Percentiles rank a stretch among this genome's conserved stretches.
These are phyloP conservation scores for Syrmaticus mikado DNA, from an alignment of 2,113 vertebrate species.

Conservation along the genomic window DNA sequence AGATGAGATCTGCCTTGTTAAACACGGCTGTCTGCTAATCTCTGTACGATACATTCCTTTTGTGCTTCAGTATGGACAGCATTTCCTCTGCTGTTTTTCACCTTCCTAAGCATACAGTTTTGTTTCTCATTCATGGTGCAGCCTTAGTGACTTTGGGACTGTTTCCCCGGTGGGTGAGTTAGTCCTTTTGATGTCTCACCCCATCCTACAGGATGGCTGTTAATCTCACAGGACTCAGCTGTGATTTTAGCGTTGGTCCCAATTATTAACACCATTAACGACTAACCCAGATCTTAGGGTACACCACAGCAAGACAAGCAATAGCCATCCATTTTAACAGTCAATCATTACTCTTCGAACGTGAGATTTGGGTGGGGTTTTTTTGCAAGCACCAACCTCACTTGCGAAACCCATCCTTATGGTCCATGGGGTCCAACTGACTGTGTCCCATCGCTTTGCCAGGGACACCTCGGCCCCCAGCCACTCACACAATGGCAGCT, in stretches of 20 bases:
- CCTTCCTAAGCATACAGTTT: background rate
- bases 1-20: background rate
- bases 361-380: background rate
- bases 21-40: rapidly evolving
- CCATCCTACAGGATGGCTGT: background rate
- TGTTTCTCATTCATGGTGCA: background rate
- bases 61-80: background rate
- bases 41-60: background rate
- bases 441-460: background rate
- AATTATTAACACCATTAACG: background rate
- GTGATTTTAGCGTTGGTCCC: background rate
- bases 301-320: background rate
- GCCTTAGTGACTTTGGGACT: background rate
- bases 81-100: background rate
- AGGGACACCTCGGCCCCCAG: constrained; percentile 82
- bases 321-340: rapidly evolving
- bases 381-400: background rate
- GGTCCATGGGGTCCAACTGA: background rate
- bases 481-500: constrained; percentile 86
- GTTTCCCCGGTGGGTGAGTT: background rate
- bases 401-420: background rate
- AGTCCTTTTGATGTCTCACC: background rate
- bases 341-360: rapidly evolving
- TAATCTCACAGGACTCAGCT: background rate
- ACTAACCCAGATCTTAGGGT: background rate